A percentile compares a stretch with the other conserved stretches of the same genome.
These are phyloP conservation scores for Ornithoptera alexandrae DNA, from an alignment of 2,888 invertebrate species.

Conservation along the genomic window DNA sequence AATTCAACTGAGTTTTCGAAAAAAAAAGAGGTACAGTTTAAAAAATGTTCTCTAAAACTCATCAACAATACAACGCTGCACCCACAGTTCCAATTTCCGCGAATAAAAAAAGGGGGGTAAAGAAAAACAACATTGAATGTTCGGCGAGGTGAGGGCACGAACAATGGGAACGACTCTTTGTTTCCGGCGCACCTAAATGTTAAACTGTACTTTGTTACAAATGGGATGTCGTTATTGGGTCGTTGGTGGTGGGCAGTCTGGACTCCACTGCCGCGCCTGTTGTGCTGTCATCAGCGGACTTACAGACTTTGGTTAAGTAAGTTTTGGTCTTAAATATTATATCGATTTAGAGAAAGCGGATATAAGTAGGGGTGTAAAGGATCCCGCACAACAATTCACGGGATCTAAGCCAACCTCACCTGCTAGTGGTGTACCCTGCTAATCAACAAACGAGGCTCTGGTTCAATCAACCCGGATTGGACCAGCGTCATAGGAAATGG, in stretches of 20 bases:
- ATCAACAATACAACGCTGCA: slow-evolving; percentile 14
- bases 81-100: slow-evolving; percentile 5
- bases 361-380: too few relatives aligned
- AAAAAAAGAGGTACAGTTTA: slow-evolving; percentile 9
- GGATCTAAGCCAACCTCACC: too few relatives aligned
- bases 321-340: too few relatives aligned
- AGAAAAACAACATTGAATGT: slow-evolving; percentile 17
- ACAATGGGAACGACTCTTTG: slow-evolving; percentile 14
- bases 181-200: slow-evolving; percentile 6
- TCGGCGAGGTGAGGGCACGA: slow-evolving; percentile 6
- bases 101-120: slow-evolving; percentile 7
- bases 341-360: too few relatives aligned
- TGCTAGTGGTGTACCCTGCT: too few relatives aligned
- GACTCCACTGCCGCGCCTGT: neutral
- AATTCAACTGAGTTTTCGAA: neutral
- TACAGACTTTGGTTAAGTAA: neutral
- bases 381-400: too few relatives aligned
- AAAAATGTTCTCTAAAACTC: slow-evolving; percentile 16
- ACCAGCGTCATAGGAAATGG: too few relatives aligned
- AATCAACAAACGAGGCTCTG: too few relatives aligned
- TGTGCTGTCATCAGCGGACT: neutral
- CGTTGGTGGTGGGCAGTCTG: too few relatives aligned
- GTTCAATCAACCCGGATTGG: too few relatives aligned
- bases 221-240: slow-evolving; percentile 5
- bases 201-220: slow-evolving; percentile 7